Base-by-base conservation (phyloP, 2,888 invertebrate genomes). In the Operophtera brumata region DNA sequence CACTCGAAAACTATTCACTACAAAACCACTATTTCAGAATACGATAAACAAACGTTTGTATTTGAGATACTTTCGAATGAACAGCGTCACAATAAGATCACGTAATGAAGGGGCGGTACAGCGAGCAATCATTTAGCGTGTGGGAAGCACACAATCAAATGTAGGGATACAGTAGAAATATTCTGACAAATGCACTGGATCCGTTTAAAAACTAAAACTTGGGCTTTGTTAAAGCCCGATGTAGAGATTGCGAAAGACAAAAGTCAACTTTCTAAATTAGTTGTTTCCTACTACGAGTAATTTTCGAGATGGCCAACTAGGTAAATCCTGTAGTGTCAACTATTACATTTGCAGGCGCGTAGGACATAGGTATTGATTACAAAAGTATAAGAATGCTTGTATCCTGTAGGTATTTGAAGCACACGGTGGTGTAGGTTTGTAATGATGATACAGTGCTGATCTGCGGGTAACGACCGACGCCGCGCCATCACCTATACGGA, bases 51-150 rank as follows among this genome's bases (percentile, higher is more conserved):
- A 61, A 62, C 54, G 54, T 55, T 62, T 54, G 64, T 64, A 59
- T 60, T 54, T 35, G 47, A 54, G 46, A 61, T 54, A 41, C 57
- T 62, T 58, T 62, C 42, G 57, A 62, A 60, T 57, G 57, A 62
- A 60, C 45, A 50, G 51, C 60, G 60, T 64, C 60, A 64, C 62
- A 58, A 59, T 55, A 62, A 57, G 57, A 61, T 59, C 65, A 69
- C 67, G 73, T 61, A 61, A 59, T 58, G 48, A 73, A 74, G 70
- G 71, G 70, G 73, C 72, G 73, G 67, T 64, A 68, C 74, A 67
- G 68, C 72, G 71, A 66, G 69, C 70, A 70, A 72, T 72, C 72
- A 70, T 75, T 74, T 71, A 68, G 65, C 59, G 65, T 67, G 74
- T 75, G 67, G 73, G 20, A 20, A 20, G 51, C 44, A 45, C 40